phyloP scores from a whole-genome alignment of 2,888 invertebrate genomes.

The Netelia virgata region DNA sequence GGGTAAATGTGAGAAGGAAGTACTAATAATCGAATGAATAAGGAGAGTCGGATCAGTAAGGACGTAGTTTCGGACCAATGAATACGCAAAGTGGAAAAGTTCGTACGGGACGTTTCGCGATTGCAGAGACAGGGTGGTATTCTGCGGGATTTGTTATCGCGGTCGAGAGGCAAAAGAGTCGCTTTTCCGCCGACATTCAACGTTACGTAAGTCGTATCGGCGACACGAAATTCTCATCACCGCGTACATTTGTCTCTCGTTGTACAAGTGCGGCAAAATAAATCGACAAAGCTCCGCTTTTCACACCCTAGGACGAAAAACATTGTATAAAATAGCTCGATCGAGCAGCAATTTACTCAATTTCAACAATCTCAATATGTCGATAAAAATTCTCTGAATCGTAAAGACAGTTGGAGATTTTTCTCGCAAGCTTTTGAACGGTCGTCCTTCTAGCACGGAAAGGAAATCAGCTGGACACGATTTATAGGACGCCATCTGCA shows the following conservation, averaged over 20 bases:
- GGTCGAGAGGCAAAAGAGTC: constrained; percentile 54
- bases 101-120: constrained; percentile 43
- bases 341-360: no score
- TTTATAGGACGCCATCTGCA: not conserved
- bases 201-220: constrained; percentile 41
- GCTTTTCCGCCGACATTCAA: constrained; percentile 50
- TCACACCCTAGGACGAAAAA: not conserved
- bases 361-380: no score
- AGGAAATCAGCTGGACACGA: not conserved
- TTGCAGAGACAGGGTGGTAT: constrained; percentile 74
- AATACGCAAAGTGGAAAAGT: constrained; percentile 29
- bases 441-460: constrained; percentile 2
- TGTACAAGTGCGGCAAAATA: not conserved
- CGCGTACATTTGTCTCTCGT: constrained; percentile 53
- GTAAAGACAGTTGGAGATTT: no score
- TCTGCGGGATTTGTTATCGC: constrained; percentile 76
- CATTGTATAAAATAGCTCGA: no score
- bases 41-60: constrained; percentile 5
- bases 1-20: not conserved
- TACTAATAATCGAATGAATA: constrained; percentile 18
- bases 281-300: not conserved
- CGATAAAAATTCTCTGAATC: no score
- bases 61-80: not conserved
- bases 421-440: no score
- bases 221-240: constrained; percentile 53